These are phyloP conservation scores for Ormyrus rosae DNA, from an alignment of 2,888 invertebrate genomes.

Conservation along the genomic window DNA sequence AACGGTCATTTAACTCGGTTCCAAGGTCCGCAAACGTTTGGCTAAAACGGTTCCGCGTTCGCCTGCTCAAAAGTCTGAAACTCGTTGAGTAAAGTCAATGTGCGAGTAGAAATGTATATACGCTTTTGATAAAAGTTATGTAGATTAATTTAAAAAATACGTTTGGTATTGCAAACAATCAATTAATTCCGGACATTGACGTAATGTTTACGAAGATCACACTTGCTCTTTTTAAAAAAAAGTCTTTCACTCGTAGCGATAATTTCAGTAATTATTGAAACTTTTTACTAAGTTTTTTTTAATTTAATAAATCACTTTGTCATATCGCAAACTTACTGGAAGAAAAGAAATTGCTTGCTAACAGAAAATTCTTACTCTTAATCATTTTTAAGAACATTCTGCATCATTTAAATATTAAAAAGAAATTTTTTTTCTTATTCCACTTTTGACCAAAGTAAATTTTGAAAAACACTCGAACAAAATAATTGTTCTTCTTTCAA, in stretches of 20 bases:
- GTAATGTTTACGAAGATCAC: conserved; percentile 21
- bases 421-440: too few relatives aligned
- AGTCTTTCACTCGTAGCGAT: neutral
- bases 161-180: conserved; percentile 5
- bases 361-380: too few relatives aligned
- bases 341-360: too few relatives aligned
- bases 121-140: conserved; percentile 12
- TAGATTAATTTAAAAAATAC: neutral
- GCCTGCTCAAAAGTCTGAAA: too few relatives aligned
- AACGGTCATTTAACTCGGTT: neutral
- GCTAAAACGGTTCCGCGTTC: too few relatives aligned
- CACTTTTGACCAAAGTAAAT: too few relatives aligned
- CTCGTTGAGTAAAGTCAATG: neutral
- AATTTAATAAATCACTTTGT: conserved; percentile 9
- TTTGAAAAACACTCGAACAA: too few relatives aligned
- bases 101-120: neutral
- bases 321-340: too few relatives aligned
- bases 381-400: too few relatives aligned
- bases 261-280: conserved; percentile 9
- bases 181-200: conserved; percentile 24
- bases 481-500: too few relatives aligned
- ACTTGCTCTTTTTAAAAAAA: neutral
- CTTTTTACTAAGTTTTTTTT: neutral
- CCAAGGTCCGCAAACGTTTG: neutral
- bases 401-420: too few relatives aligned